Conservation (phyloP, 1,140 invertebrate genomes). For the Drosophila ficusphila region DNA sequence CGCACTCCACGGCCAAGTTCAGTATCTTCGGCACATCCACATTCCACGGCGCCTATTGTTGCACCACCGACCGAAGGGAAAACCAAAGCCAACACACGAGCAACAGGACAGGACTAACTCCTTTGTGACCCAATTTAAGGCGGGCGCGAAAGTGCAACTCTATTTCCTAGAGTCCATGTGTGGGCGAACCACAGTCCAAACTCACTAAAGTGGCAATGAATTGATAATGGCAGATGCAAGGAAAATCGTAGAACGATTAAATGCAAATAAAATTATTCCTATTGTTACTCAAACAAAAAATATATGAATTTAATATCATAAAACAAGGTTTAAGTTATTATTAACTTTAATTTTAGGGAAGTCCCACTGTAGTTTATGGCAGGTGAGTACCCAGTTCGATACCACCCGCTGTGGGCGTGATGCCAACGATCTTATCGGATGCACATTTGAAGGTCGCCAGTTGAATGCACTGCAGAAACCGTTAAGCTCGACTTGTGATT, state of each 20-base stretch:
- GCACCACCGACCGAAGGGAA: conserved; percentile 24
- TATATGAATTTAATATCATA: no score
- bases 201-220: no score
- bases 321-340: no score
- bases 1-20: conserved; percentile 72
- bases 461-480: no score
- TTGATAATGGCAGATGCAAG: no score
- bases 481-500: neutral
- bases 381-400: neutral
- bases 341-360: neutral
- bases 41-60: conserved; percentile 71
- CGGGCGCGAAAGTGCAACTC: conserved; percentile 59
- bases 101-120: conserved; percentile 24
- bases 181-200: neutral
- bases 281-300: no score
- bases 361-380: neutral
- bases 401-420: neutral
- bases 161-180: neutral
- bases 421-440: neutral
- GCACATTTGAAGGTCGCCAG: neutral
- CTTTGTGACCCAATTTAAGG: conserved; percentile 68
- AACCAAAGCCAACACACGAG: neutral
- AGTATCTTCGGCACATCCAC: conserved; percentile 79
- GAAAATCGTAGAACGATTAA: no score
- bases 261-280: no score